These are phyloP conservation scores for Carlito syrichta DNA, from an alignment of 2,113 vertebrate species.

Conservation along the genomic window DNA sequence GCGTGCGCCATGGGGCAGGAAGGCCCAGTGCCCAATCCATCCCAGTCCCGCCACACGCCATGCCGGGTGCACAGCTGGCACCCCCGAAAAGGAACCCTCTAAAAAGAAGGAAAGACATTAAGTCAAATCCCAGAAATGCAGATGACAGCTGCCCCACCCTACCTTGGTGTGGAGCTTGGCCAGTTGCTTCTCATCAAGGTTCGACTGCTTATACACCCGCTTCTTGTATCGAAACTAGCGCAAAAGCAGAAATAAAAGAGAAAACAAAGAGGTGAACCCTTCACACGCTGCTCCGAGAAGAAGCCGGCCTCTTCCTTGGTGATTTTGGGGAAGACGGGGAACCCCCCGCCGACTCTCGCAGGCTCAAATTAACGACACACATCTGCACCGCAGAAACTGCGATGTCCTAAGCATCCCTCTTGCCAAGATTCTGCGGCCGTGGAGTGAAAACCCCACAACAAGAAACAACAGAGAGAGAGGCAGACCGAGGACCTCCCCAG, in stretches of 20 bases:
- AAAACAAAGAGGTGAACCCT: background rate
- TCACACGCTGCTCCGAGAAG: rapidly evolving
- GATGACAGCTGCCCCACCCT: background rate
- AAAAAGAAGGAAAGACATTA: background rate
- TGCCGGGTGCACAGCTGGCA: rapidly evolving
- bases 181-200: constrained; percentile 95
- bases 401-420: rapidly evolving
- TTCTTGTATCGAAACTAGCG: constrained; percentile 98
- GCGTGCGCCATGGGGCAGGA: background rate
- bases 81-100: rapidly evolving
- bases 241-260: background rate
- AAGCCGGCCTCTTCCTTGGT: rapidly evolving
- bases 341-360: rapidly evolving
- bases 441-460: rapidly evolving
- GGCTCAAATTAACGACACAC: rapidly evolving
- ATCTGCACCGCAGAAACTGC: rapidly evolving
- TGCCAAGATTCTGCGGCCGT: rapidly evolving
- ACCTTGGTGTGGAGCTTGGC: constrained; percentile 98
- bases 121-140: rapidly evolving
- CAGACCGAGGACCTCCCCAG: too few species aligned
- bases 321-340: rapidly evolving
- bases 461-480: rapidly evolving
- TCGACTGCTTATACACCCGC: constrained; percentile 93
- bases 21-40: rapidly evolving
- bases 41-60: background rate